Evolutionary conservation across 2,888 invertebrate genomes (phyloP).

Genomic region (Lochmaea capreae): DNA sequence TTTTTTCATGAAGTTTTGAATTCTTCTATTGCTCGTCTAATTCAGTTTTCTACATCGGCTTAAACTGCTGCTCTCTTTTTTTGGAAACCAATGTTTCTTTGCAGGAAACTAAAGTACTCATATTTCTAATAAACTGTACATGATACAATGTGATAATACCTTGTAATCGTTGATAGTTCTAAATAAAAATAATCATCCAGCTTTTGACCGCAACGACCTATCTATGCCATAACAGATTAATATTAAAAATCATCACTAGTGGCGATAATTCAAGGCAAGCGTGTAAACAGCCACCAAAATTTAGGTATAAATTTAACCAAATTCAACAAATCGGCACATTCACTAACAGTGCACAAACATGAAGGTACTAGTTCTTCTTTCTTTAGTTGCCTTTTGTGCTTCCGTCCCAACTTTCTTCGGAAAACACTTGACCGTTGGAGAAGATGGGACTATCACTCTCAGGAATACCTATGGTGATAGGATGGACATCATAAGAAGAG

Average conservation of each 20-base stretch:
- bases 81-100: too few species aligned
- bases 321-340: neutral
- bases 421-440: slow-evolving; percentile 28
- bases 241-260: neutral
- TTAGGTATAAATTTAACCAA: neutral
- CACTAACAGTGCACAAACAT: slow-evolving; percentile 13
- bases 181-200: too few species aligned
- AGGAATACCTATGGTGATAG: slow-evolving; percentile 31
- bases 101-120: too few species aligned
- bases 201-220: too few species aligned
- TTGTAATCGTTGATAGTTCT: too few species aligned
- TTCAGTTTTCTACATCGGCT: too few species aligned
- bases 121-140: too few species aligned
- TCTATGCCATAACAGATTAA: too few species aligned
- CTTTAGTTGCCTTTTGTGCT: slow-evolving; percentile 17
- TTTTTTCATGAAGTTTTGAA: too few species aligned
- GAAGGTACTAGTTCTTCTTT: slow-evolving; percentile 21
- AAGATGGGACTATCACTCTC: slow-evolving; percentile 46
- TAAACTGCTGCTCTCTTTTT: too few species aligned
- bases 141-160: too few species aligned
- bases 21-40: too few species aligned
- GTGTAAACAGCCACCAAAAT: neutral
- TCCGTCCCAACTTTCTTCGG: neutral
- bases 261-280: neutral
- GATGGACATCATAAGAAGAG: slow-evolving; percentile 35